Percentiles rank a stretch among this genome's conserved stretches.
Evolutionary conservation across 2,888 invertebrate genomes (phyloP).

Genomic region (Pristionchus maxplancki): DNA sequence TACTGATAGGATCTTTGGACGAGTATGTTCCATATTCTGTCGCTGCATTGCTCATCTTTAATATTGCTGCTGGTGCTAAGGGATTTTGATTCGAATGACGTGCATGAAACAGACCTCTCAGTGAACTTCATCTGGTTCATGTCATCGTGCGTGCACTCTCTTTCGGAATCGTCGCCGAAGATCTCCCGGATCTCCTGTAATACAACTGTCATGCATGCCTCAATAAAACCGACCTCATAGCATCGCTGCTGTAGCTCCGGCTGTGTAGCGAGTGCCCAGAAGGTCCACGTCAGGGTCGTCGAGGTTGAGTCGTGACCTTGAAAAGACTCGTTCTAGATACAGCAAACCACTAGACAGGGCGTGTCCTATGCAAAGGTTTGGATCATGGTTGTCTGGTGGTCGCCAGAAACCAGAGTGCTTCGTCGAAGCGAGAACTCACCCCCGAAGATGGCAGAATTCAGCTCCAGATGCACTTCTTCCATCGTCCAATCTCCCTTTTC

Average conservation of each 20-base stretch:
- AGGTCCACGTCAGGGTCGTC: background rate
- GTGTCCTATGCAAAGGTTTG: no score
- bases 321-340: background rate
- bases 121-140: conserved; percentile 59
- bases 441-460: conserved; percentile 80
- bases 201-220: no score
- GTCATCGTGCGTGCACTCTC: conserved; percentile 59
- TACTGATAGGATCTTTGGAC: no score
- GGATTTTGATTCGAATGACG: background rate
- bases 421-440: no score
- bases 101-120: conserved; percentile 55
- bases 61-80: no score
- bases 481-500: conserved; percentile 74
- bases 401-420: no score
- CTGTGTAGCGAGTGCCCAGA: conserved; percentile 16
- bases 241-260: background rate
- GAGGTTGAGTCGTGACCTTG: conserved; percentile 26
- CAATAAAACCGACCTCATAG: background rate
- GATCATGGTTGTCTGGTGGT: no score
- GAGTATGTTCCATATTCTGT: no score
- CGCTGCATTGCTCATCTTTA: no score
- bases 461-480: conserved; percentile 79
- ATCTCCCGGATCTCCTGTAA: conserved; percentile 2
- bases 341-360: no score
- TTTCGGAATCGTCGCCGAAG: conserved; percentile 57